Conservation (phyloP, 2,797 vertebrate genomes). For the Urocyon cinereoargenteus region DNA sequence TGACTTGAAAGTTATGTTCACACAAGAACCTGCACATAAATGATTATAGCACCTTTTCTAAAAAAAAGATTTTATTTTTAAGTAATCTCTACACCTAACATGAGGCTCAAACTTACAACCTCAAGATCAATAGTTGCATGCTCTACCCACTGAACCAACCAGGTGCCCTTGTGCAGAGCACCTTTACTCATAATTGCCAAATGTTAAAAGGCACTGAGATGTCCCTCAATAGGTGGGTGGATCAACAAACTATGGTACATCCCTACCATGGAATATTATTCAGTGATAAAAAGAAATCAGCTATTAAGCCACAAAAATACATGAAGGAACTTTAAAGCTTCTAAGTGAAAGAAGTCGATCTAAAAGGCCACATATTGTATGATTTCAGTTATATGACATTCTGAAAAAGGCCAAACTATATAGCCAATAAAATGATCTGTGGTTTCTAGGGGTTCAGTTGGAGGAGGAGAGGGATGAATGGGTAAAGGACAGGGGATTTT, state of each 20-base stretch:
- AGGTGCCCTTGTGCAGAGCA: not conserved
- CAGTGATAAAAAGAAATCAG: constrained; percentile 17
- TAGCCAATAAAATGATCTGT: not conserved
- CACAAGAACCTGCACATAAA: not conserved
- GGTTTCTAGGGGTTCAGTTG: not conserved
- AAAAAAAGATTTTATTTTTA: not conserved
- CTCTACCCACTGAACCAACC: not conserved
- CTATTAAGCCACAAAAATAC: not conserved
- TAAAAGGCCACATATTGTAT: not conserved
- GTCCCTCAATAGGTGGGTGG: not conserved
- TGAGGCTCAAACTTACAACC: not conserved
- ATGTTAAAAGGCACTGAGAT: constrained; percentile 31
- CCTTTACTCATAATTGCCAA: not conserved
- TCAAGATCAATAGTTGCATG: not conserved
- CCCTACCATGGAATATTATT: not conserved
- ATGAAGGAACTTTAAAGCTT: not conserved
- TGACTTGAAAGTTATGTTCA: constrained; percentile 15
- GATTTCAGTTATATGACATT: not conserved
- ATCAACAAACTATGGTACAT: not conserved
- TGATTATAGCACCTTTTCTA: constrained; percentile 5
- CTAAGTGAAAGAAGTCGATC: not conserved
- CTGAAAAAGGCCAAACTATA: constrained; percentile 11
- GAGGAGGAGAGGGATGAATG: not conserved
- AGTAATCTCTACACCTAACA: not conserved
- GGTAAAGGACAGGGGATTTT: not conserved